A percentile compares a stretch with the other conserved stretches of the same genome.
These are phyloP conservation scores for Procambarus virginalis DNA, from an alignment of 1,140 invertebrate species.

Conservation along the genomic window DNA sequence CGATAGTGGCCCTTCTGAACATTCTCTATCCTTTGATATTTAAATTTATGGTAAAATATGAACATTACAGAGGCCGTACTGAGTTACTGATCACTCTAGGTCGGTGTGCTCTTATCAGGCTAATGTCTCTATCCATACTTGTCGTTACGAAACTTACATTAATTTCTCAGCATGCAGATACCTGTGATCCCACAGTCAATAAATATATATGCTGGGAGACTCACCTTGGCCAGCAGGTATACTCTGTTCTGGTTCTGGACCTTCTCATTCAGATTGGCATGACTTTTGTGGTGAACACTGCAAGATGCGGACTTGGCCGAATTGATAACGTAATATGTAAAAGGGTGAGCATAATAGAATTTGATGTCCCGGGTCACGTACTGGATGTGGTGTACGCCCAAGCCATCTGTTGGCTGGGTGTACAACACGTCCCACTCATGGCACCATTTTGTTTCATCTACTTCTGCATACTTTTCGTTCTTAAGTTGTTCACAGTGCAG, in stretches of 20 bases:
- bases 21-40: constrained; percentile 44
- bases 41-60: constrained; percentile 74
- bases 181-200: background rate
- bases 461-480: constrained; percentile 80
- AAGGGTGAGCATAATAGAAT: constrained; percentile 78
- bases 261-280: constrained; percentile 81
- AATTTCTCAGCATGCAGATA: constrained; percentile 1
- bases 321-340: constrained; percentile 18
- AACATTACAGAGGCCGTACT: constrained; percentile 83
- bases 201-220: constrained; percentile 86
- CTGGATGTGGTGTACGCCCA: constrained; percentile 90
- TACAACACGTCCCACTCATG: constrained; percentile 87
- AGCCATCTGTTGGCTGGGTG: constrained; percentile 86
- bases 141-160: constrained; percentile 76
- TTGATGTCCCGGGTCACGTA: constrained; percentile 88
- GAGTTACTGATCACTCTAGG: constrained; percentile 82
- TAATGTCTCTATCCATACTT: constrained; percentile 79
- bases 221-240: constrained; percentile 89
- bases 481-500: constrained; percentile 88
- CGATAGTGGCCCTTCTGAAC: constrained; percentile 27
- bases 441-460: constrained; percentile 75
- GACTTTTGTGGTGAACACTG: constrained; percentile 77
- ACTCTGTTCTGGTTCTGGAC: constrained; percentile 87
- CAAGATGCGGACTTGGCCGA: constrained; percentile 71
- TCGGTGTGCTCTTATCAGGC: constrained; percentile 80